phyloP scores from a whole-genome alignment of 1,140 invertebrate genomes.

The Drosophila cardini region DNA sequence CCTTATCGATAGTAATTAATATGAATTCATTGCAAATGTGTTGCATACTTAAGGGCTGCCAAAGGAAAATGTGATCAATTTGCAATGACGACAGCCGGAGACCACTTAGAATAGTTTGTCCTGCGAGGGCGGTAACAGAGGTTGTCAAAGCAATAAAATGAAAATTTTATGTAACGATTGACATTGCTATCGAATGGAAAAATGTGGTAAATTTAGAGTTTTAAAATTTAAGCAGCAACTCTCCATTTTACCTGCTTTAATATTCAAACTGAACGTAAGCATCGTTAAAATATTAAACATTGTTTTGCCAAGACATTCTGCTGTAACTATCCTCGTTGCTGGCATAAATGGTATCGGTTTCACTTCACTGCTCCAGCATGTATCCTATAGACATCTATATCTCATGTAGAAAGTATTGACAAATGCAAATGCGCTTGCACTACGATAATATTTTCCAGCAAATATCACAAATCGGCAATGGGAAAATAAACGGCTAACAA shows the following conservation, averaged over 20 bases:
- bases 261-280: too few relatives aligned
- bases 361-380: constrained; percentile 20
- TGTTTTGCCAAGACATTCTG: background rate
- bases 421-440: constrained; percentile 56
- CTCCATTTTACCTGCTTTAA: too few relatives aligned
- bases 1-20: constrained; percentile 72
- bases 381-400: constrained; percentile 6
- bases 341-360: constrained; percentile 18
- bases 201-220: too few relatives aligned
- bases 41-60: constrained; percentile 63
- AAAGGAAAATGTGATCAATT: constrained; percentile 62
- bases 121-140: background rate
- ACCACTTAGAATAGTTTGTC: background rate
- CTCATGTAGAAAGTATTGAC: constrained; percentile 22
- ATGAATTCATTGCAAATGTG: constrained; percentile 79
- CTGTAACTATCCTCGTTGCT: background rate
- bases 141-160: background rate
- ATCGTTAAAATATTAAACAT: background rate
- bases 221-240: too few relatives aligned
- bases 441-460: constrained; percentile 71
- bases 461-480: constrained; percentile 80
- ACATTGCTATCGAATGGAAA: too few relatives aligned
- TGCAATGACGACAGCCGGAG: constrained; percentile 27
- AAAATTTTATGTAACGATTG: background rate
- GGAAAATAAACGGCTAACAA: constrained; percentile 80